Conservation (phyloP, 2,113 vertebrate genomes). For the Hydrolagus affinis region DNA sequence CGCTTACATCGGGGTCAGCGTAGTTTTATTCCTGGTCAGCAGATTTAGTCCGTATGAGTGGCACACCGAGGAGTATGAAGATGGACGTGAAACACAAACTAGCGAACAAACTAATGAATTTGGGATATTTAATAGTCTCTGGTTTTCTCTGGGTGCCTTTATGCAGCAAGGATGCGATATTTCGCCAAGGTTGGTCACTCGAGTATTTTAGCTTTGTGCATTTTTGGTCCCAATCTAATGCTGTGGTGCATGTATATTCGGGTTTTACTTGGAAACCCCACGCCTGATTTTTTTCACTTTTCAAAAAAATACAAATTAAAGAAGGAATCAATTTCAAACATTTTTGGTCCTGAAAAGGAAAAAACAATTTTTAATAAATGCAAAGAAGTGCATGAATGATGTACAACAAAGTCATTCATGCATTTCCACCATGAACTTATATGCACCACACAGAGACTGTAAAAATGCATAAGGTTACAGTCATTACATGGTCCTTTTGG, state of each 20-base stretch:
- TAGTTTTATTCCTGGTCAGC: constrained; percentile 98
- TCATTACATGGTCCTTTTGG: constrained; percentile 73
- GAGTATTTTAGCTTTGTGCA: constrained; percentile 64
- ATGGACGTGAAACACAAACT: constrained; percentile 93
- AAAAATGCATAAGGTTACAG: constrained; percentile 69
- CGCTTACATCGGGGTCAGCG: constrained; percentile 98
- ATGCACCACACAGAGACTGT: constrained; percentile 60
- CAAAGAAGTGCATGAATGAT: constrained; percentile 42
- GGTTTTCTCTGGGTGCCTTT: constrained; percentile 91
- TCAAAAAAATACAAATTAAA: constrained; percentile 9
- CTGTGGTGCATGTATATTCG: constrained; percentile 66
- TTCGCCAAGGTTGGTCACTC: constrained; percentile 79
- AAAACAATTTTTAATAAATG: not conserved
- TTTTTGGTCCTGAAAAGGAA: constrained; percentile 14
- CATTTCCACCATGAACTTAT: constrained; percentile 57
- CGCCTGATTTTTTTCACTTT: not conserved
- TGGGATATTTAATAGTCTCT: constrained; percentile 99
- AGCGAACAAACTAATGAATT: constrained; percentile 98
- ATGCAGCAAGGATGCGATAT: constrained; percentile 94
- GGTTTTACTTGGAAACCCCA: constrained; percentile 38
- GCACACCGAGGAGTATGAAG: constrained; percentile 98
- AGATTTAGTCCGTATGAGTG: constrained; percentile 98
- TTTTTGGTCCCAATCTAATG: constrained; percentile 58
- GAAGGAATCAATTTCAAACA: not conserved
- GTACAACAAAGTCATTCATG: constrained; percentile 37